phyloP scores from a whole-genome alignment of 37 sponge, comb jelly and placozoan species.

The Spongilla lacustris region DNA sequence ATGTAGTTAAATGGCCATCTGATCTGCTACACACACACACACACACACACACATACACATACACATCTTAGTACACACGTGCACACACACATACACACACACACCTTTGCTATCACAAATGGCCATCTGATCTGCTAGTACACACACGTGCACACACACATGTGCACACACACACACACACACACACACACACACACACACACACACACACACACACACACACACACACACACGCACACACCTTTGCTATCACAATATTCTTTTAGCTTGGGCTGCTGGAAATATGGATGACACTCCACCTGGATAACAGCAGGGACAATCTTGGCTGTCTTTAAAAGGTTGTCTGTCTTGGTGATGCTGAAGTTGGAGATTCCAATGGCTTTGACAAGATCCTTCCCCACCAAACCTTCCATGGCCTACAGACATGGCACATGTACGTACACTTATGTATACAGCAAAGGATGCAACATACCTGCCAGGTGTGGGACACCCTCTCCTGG shows the following conservation, averaged over 20 bases:
- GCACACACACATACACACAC: constrained; percentile 14
- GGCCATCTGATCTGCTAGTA: no score
- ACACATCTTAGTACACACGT: no score
- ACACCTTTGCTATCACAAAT: no score
- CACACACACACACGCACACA: background rate
- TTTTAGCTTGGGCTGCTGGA: constrained; percentile 85
- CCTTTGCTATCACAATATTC: constrained; percentile 80
- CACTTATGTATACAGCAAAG: no score
- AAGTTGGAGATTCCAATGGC: constrained; percentile 91
- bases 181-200: no score
- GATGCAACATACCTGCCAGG: no score
- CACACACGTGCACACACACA: constrained; percentile 22
- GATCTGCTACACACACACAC: no score
- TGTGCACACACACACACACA: constrained; percentile 16
- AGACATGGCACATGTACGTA: background rate
- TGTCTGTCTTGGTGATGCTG: constrained; percentile 77
- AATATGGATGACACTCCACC: constrained; percentile 84
- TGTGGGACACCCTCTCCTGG: no score
- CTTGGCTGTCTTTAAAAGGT: constrained; percentile 76
- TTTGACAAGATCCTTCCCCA: constrained; percentile 58
- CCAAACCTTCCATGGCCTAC: constrained; percentile 72
- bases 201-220: background rate
- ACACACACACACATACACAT: no score
- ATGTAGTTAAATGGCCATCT: no score
- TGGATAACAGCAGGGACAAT: constrained; percentile 88